Base-by-base conservation (phyloP, 53 echinoderm and acorn worm genomes). In the Arbacia lixula region DNA sequence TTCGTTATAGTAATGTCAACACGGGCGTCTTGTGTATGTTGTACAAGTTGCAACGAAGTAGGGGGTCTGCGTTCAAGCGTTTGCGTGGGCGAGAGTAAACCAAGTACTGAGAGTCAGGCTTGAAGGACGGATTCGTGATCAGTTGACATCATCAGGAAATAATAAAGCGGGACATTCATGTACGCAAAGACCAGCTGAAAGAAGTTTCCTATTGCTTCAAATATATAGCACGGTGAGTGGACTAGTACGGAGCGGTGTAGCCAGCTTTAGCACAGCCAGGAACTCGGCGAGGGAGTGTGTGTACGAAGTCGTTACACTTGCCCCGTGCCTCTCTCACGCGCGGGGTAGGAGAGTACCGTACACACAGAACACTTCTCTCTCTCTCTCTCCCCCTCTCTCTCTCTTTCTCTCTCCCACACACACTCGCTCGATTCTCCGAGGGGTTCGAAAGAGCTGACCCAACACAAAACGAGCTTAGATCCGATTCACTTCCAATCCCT, bases 101-200 rank as follows among this genome's bases (percentile, higher is more conserved):
- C 40, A 5, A 43, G 20, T n/a, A n/a, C 28, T 2, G 29, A 69
- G 69, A n/a, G 69, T 69, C 69, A 69, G 20, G 27, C 43, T n/a
- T n/a, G 36, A 27, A 32, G 46, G 42, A 24, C 69, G 69, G 12
- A 42, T 4, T 26, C 14, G 42, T 27, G 12, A 25, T 43, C 21
- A 42, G 69, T 69, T 43, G 69, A 69, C 69, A 69, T 69, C 69
- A 69, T 69, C 69, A 69, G 29, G 5, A 69, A 42, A 69, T 40
- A 69, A 42, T 40, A 69, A 43, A 9, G 12, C 42, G 69, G 12
- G 69, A 69, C 69, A 41, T 43, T 69, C 43, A 27, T 43, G 16
- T 69, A n/a, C n/a, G n/a, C n/a, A n/a, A n/a, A n/a, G n/a, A n/a
- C n/a, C n/a, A n/a, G n/a, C n/a, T n/a, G n/a, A n/a, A n/a, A n/a